Base-by-base conservation (phyloP, 2,888 invertebrate species). In the Hyposoter dolosus region DNA sequence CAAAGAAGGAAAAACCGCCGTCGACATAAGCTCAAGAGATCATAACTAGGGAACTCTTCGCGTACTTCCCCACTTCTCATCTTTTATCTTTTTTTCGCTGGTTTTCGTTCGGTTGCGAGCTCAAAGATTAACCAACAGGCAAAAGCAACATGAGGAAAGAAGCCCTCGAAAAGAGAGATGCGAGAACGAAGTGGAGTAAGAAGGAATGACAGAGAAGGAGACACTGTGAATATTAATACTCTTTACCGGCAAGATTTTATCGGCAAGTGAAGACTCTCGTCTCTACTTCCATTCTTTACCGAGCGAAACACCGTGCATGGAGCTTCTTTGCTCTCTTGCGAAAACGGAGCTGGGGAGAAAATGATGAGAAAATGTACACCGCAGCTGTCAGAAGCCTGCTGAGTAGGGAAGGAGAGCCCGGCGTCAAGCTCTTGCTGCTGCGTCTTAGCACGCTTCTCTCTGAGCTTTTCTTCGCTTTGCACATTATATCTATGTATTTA, bases 181-280 rank as follows among this genome's bases (percentile, higher is more conserved):
- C n/a, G n/a, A 47, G 12, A 43, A 53, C n/a, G 60, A 66, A 32
- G 32, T 32, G 19, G 76, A 43, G 88, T 88, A 85, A 86, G 77
- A 85, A 50, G 65, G 76, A 83, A 65, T 45, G 72, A 65, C 35
- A 53, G n/a, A 50, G 69, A 28, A 28, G 79, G 82, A 75, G 89
- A 89, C 91, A 91, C 90, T 84, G 90, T 92, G 92, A 92, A 92
- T 92, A 92, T 93, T 93, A 92, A 92, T 93, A 92, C 90, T 88
- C 89, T 90, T 90, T 89, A 90, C 88, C 89, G 90, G 88, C 65
- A 86, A 90, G 92, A 93, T 92, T 89, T 92, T 93, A 93, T 93
- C 93, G 90, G 91, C 65, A 74, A 63, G 88, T 83, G 87, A 87
- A 88, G 88, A 85, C 85, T 90, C 88, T 90, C 88, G 88, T 90